Percentiles rank a stretch among this genome's conserved stretches.
phyloP scores from a whole-genome alignment of 1,140 invertebrate genomes.

The Drepana arcuata region DNA sequence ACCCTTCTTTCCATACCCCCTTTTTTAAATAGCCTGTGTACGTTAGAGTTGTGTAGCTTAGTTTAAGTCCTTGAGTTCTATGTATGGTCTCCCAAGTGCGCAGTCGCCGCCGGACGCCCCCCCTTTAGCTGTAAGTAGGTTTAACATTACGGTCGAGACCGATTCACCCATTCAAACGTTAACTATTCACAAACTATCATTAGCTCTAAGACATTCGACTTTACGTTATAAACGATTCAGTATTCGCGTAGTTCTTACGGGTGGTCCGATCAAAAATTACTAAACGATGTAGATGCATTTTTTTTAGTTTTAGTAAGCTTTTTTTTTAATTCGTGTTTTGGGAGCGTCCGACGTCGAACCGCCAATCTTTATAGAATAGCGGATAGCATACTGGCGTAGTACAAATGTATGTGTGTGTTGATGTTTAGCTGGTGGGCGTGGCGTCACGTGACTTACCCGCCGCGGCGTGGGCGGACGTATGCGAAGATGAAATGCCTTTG shows the following conservation, averaged over 20 bases:
- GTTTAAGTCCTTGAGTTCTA: constrained; percentile 25
- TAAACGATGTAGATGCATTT: constrained; percentile 42
- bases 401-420: constrained; percentile 57
- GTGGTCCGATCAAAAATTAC: constrained; percentile 31
- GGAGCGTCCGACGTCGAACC: constrained; percentile 37
- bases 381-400: constrained; percentile 67
- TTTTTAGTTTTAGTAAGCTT: constrained; percentile 34
- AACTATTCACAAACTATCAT: constrained; percentile 24
- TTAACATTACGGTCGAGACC: constrained; percentile 28
- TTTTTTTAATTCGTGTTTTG: constrained; percentile 27
- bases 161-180: constrained; percentile 1
- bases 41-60: constrained; percentile 29
- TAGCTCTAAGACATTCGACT: constrained; percentile 19
- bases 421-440: constrained; percentile 10
- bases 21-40: constrained; percentile 21
- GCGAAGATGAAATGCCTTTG: too few species aligned
- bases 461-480: too few species aligned
- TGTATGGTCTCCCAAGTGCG: constrained; percentile 14
- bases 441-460: constrained; percentile 12
- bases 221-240: constrained; percentile 25
- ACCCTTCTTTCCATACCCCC: constrained; percentile 7
- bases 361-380: constrained; percentile 31
- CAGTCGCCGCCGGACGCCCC: constrained; percentile 31
- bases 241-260: constrained; percentile 31
- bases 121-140: constrained; percentile 53